Percentiles rank a stretch among this genome's conserved stretches.
These are phyloP conservation scores for Leucophora obtusa DNA, from an alignment of 2,888 invertebrate species.

Conservation along the genomic window DNA sequence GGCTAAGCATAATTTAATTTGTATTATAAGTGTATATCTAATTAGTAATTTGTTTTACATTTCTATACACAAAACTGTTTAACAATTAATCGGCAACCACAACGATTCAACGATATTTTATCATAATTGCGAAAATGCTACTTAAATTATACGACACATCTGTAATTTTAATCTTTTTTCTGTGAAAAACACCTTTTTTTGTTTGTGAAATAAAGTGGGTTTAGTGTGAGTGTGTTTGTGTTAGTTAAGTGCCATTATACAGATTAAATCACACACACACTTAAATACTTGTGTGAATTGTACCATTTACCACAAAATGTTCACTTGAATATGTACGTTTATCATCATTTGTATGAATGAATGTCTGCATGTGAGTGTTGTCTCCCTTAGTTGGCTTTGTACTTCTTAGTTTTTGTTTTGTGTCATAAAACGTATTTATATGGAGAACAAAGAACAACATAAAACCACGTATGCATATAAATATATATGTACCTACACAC, in stretches of 20 bases:
- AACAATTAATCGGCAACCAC: neutral
- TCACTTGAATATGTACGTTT: neutral
- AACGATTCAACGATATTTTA: neutral
- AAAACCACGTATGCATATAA: neutral
- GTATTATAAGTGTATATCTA: neutral
- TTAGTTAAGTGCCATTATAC: slow-evolving; percentile 33
- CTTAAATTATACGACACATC: slow-evolving; percentile 13
- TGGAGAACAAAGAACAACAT: neutral
- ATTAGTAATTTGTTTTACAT: slow-evolving; percentile 16
- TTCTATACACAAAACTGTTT: neutral
- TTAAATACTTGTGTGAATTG: slow-evolving; percentile 21
- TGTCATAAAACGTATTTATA: neutral
- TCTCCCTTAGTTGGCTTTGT: neutral
- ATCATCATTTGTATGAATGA: neutral
- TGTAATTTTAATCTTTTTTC: slow-evolving; percentile 6
- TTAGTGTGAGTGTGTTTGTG: neutral
- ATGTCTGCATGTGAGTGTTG: neutral
- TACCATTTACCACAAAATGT: slow-evolving; percentile 17
- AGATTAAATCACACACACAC: slow-evolving; percentile 38
- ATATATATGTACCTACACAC: neutral
- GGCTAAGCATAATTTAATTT: too few species aligned
- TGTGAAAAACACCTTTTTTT: slow-evolving; percentile 4
- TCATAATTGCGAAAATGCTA: slow-evolving; percentile 1
- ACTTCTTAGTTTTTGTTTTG: neutral
- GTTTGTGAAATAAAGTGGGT: neutral